These are phyloP conservation scores for Cotesia glomerata DNA, from an alignment of 1,140 invertebrate species.

Conservation along the genomic window DNA sequence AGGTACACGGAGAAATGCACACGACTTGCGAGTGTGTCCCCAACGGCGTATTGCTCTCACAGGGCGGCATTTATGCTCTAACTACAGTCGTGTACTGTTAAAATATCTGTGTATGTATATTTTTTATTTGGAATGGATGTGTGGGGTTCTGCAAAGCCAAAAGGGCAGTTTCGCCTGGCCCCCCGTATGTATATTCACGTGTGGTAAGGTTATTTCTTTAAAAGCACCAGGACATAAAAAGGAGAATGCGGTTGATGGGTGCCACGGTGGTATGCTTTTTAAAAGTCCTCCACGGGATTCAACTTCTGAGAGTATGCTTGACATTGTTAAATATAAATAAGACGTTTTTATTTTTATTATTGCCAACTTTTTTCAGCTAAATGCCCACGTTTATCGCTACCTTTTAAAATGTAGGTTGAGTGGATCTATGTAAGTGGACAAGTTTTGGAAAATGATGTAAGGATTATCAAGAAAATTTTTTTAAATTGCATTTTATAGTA, in stretches of 20 bases:
- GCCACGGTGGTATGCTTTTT: not conserved
- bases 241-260: constrained; percentile 12
- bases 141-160: constrained; percentile 3
- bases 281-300: constrained; percentile 6
- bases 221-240: constrained; percentile 18
- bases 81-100: constrained; percentile 15
- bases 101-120: not conserved
- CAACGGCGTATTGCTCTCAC: constrained; percentile 6
- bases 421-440: too few species aligned
- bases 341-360: too few species aligned
- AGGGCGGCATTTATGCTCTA: constrained; percentile 18
- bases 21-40: constrained; percentile 15
- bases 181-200: not conserved
- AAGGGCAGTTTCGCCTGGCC: constrained; percentile 20
- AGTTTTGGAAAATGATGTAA: too few species aligned
- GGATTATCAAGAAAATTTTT: too few species aligned
- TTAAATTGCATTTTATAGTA: too few species aligned
- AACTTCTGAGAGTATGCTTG: not conserved
- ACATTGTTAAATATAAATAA: too few species aligned
- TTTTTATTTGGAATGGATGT: not conserved
- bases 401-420: too few species aligned
- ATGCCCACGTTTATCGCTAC: too few species aligned
- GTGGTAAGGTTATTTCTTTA: not conserved
- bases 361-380: too few species aligned
- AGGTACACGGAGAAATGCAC: not conserved